Evolutionary conservation across 2,888 invertebrate genomes (phyloP).

Genomic region (Mimachlamys varia): DNA sequence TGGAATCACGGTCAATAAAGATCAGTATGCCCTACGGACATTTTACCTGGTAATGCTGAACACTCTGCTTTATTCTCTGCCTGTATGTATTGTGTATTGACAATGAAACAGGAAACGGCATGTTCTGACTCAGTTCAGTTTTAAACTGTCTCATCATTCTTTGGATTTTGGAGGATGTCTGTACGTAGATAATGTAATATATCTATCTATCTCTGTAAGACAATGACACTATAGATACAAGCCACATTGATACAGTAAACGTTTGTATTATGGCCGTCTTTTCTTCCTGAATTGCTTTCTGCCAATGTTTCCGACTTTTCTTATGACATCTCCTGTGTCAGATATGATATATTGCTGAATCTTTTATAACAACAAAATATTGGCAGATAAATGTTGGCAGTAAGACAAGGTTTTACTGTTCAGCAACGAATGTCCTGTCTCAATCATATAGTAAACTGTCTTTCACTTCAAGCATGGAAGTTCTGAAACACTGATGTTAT

Average conservation of each 20-base stretch:
- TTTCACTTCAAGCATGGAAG: not conserved
- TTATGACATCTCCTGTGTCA: not conserved
- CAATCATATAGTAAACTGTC: not conserved
- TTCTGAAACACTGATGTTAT: not conserved
- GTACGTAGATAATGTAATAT: not conserved
- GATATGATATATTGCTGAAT: not conserved
- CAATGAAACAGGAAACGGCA: not conserved
- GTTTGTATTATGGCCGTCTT: not conserved
- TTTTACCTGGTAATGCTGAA: not conserved
- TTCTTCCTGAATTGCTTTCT: not conserved
- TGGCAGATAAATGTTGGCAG: not conserved
- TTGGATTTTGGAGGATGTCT: not conserved
- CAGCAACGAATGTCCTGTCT: not conserved
- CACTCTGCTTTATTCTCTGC: not conserved
- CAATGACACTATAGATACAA: not conserved
- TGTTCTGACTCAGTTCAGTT: not conserved
- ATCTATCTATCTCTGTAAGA: not conserved
- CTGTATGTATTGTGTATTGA: constrained; percentile 12
- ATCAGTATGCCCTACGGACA: not conserved
- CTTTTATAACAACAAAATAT: not conserved
- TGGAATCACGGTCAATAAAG: not conserved
- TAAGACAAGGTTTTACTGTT: not conserved
- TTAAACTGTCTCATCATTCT: not conserved
- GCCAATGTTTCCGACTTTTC: not conserved
- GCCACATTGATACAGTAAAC: not conserved